Base-by-base conservation (phyloP, 2,113 vertebrate genomes). In the Neodontobutis hainanensis region DNA sequence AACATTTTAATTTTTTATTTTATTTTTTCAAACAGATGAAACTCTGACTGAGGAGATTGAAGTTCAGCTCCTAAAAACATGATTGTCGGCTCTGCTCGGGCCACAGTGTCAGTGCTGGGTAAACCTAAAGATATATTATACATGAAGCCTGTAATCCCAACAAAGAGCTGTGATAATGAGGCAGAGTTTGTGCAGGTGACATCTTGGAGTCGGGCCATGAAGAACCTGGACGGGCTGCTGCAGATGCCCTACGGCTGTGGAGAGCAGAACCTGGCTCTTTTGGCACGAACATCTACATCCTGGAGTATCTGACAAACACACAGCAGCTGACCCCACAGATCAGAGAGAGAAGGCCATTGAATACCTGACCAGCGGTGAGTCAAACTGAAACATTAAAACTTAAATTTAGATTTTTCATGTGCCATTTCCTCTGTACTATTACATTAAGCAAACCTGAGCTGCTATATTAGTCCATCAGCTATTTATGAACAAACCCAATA, bases 271-370 rank as follows among this genome's bases (percentile, higher is more conserved):
- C 92, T 93, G 93, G 92, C 92, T 7, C 91, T 93, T 6, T 93
- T 97, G 64, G 92, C 94, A 50, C 96, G 44, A 96, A 95, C 8
- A 93, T 97, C 77, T 96, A 94, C 75, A 92, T 97, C 73, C 89
- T 95, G 15, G 62, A 90, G 67, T 97, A 96, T 75, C 90, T 97
- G 69, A 85, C 88, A 56, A 78, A 88, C 69, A 95, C 95, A n/a
- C 50, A 91, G 36, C 95, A 97, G 63, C 89, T 97, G 61, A 95
- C 93, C 10, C 40, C 85, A 61, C 89, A 89, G 63, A 88, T 94
- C 68, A 70, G 74, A 58, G 68, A n/a, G n/a, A 83, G 52, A 95
- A 93, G 70, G 92, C 94, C 16, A 73, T 67, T 11, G 58, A 68
- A 34, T 96, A 92, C 66, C 89, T 97, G 42, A 89, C 87, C 71